Evolutionary conservation across 1,140 invertebrate genomes (phyloP).

Genomic region (Mactra quadrangularis): DNA sequence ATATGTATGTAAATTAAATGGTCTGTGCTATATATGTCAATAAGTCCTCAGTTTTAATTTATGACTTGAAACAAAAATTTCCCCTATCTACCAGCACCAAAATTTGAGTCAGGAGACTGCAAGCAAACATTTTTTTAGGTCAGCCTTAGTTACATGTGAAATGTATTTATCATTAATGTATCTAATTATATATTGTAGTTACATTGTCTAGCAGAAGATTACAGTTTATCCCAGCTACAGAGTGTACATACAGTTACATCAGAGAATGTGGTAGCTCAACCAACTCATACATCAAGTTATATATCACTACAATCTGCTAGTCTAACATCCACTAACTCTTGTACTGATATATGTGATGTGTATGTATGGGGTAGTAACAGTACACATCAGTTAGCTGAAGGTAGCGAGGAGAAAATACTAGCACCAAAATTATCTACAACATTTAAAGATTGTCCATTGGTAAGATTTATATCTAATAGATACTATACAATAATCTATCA

Average conservation of each 20-base stretch:
- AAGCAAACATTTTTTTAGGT: too few relatives aligned
- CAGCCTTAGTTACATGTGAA: too few relatives aligned
- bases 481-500: too few relatives aligned
- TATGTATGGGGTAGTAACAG: constrained; percentile 89
- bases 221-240: constrained; percentile 57
- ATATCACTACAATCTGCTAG: constrained; percentile 70
- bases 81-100: too few relatives aligned
- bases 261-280: constrained; percentile 64
- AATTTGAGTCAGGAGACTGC: too few relatives aligned
- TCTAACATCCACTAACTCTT: constrained; percentile 48
- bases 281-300: constrained; percentile 75
- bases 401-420: constrained; percentile 87
- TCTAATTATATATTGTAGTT: constrained; percentile 83
- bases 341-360: constrained; percentile 84
- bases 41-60: too few relatives aligned
- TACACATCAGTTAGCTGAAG: constrained; percentile 88
- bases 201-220: constrained; percentile 83
- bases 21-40: too few relatives aligned
- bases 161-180: too few relatives aligned
- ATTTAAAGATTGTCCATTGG: constrained; percentile 87
- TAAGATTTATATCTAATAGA: constrained; percentile 68
- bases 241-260: neutral
- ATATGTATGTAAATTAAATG: too few relatives aligned
- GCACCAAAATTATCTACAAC: constrained; percentile 86
- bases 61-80: too few relatives aligned